Base-by-base conservation (phyloP, 2,888 invertebrate genomes). In the Mythimna pallens region DNA sequence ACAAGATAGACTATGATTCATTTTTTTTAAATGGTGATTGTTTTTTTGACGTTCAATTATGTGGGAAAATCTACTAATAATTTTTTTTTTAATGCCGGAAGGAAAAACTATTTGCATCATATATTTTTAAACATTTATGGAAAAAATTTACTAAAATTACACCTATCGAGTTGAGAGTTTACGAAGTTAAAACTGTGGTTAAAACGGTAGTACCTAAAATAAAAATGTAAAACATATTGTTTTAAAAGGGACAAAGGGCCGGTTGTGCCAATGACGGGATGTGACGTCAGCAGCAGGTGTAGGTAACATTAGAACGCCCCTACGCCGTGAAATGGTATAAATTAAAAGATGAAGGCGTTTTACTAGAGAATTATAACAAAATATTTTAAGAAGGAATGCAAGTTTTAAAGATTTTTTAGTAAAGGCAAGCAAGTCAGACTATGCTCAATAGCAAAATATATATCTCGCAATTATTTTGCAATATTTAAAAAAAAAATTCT, bases 231-330 rank as follows among this genome's bases (percentile, higher is more conserved):
- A 78, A 70, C 67, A 76, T 73, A 77, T 86, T 82, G 82, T 85
- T 87, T 83, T 78, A 79, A 64, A 76, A 78, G 73, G 80, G 78
- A 81, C 80, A 86, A 85, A 85, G 87, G 89, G 86, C 81, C 72
- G 73, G 85, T 73, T 79, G 78, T 50, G 76, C 77, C 87, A 89
- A 90, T 89, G 84, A 83, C 72, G 87, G 93, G 93, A 93, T 75
- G 68, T 92, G 90, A 92, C 90, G 91, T 91, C 89, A 90, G 67
- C 36, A 70, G 76, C 91, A 92, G 91, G 89, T 91, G 92, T 76
- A 86, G 69, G 87, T 82, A 84, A 82, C 81, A 81, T 83, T 78
- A 86, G 75, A 76, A 58, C 72, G 79, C 78, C 80, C 69, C 76
- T 78, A 79, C 74, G 43, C 68, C 65, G 67, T 50, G 54, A 54